These are phyloP conservation scores for Epinotia brunnichana DNA, from an alignment of 2,888 invertebrate species.

Conservation along the genomic window DNA sequence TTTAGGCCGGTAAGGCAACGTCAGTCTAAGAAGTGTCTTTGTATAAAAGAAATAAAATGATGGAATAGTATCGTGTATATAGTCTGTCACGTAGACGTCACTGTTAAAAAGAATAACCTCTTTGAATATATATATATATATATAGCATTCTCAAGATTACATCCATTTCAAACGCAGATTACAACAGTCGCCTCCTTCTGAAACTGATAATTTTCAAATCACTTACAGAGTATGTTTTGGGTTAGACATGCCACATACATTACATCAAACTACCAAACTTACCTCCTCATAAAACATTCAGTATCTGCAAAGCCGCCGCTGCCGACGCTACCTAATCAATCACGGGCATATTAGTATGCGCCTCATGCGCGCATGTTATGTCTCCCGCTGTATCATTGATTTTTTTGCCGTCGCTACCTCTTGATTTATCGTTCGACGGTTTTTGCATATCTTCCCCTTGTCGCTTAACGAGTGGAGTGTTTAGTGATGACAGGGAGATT, in stretches of 20 bases:
- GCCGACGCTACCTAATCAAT: conserved; percentile 42
- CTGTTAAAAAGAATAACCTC: neutral
- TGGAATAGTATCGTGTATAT: neutral
- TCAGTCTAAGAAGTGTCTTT: neutral
- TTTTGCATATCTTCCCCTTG: conserved; percentile 32
- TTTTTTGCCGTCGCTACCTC: conserved; percentile 43
- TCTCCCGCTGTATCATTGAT: conserved; percentile 44
- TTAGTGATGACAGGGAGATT: conserved; percentile 17
- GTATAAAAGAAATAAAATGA: neutral
- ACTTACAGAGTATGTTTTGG: neutral
- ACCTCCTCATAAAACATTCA: conserved; percentile 29
- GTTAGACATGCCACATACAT: neutral
- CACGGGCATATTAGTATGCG: conserved; percentile 39
- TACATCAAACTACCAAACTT: conserved; percentile 7
- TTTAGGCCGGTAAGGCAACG: conserved; percentile 11
- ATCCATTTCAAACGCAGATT: too few relatives aligned
- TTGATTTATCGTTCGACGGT: conserved; percentile 41
- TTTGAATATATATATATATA: neutral
- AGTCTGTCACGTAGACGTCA: neutral
- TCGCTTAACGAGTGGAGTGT: conserved; percentile 28
- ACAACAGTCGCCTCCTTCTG: too few relatives aligned
- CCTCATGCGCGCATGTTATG: conserved; percentile 39
- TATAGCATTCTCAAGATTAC: too few relatives aligned
- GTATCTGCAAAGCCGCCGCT: conserved; percentile 5
- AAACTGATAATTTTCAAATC: too few relatives aligned